phyloP scores from a whole-genome alignment of 2,113 vertebrate genomes.

The Upupa epops region DNA sequence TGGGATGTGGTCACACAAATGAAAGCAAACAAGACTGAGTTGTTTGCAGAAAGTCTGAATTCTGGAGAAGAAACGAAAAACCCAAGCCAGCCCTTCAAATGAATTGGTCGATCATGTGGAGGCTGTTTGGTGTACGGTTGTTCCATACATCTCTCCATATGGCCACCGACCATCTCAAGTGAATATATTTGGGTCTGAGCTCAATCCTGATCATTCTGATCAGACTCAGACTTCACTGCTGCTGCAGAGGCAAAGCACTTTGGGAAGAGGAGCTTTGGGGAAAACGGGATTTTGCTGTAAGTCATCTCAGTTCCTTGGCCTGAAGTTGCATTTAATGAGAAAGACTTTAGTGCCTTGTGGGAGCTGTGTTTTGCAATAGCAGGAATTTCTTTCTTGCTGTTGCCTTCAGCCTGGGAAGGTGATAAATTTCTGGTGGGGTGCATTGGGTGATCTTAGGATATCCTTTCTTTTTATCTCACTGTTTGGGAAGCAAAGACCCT shows the following conservation, averaged over 20 bases:
- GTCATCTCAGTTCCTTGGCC: background rate
- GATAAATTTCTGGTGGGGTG: background rate
- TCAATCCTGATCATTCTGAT: background rate
- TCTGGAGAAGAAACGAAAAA: background rate
- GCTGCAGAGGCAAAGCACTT: background rate
- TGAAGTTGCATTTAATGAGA: background rate
- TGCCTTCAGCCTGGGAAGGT: background rate
- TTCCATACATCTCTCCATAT: background rate
- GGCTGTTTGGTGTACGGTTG: background rate
- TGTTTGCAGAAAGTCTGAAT: background rate
- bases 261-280: background rate
- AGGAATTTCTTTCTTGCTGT: background rate
- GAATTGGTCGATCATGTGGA: background rate
- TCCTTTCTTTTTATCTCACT: background rate
- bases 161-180: background rate
- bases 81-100: background rate
- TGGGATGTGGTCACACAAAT: background rate
- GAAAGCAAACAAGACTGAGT: background rate
- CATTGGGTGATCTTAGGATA: background rate
- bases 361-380: background rate
- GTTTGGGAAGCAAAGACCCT: background rate
- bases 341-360: background rate
- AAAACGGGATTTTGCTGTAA: background rate
- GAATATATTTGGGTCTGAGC: background rate
- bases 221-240: fast-evolving